Conservation (phyloP, 2,888 invertebrate genomes). For the Dichetophora obliterata region DNA sequence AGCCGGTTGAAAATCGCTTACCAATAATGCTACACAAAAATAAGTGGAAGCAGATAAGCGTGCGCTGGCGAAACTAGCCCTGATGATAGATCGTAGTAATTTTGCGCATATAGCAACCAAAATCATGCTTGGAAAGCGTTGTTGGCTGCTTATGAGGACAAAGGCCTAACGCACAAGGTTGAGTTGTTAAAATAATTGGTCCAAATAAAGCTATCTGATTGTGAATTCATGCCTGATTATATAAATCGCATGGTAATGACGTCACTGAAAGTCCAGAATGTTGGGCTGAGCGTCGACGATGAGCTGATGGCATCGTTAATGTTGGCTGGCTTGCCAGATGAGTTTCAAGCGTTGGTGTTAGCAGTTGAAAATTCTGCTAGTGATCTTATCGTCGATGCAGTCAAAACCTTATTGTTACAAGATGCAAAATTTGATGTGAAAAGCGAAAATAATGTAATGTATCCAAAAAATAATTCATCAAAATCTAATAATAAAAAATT, state of each 20-base stretch:
- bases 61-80: too few relatives aligned
- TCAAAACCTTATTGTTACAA: conserved; percentile 47
- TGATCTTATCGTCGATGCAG: conserved; percentile 34
- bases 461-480: conserved; percentile 38
- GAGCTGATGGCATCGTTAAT: conserved; percentile 31
- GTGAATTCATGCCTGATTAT: conserved; percentile 46
- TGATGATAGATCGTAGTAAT: too few relatives aligned
- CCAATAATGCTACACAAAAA: too few relatives aligned
- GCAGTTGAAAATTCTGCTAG: conserved; percentile 44
- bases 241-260: conserved; percentile 31
- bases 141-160: conserved; percentile 44
- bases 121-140: conserved; percentile 47
- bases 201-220: conserved; percentile 44
- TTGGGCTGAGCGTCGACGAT: conserved; percentile 20
- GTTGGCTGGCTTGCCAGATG: conserved; percentile 31
- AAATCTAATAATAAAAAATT: too few relatives aligned
- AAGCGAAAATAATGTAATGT: conserved; percentile 37
- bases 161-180: conserved; percentile 45
- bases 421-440: conserved; percentile 45
- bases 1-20: too few relatives aligned
- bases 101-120: too few relatives aligned
- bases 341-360: conserved; percentile 36
- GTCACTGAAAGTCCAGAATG: too few relatives aligned
- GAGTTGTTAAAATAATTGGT: conserved; percentile 45
- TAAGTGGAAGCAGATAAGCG: too few relatives aligned